Evolutionary conservation across 2,888 invertebrate species (phyloP).

Genomic region (Tetramorium bicarinatum): DNA sequence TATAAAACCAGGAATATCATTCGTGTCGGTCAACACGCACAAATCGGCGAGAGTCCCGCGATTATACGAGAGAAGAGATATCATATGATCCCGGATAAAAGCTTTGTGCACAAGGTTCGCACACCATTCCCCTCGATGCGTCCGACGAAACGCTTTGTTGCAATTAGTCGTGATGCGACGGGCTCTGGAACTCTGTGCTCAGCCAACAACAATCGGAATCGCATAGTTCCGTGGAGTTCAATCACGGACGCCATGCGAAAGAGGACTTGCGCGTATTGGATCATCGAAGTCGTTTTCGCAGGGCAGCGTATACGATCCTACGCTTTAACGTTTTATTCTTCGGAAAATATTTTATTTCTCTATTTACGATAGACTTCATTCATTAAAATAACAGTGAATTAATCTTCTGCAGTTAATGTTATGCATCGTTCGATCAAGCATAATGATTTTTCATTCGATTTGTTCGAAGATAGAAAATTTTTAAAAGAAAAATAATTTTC

Average conservation of each 20-base stretch:
- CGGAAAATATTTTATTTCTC: neutral
- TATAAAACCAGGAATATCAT: constrained; percentile 50
- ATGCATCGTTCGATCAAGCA: neutral
- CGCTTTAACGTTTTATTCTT: neutral
- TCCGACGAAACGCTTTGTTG: constrained; percentile 60
- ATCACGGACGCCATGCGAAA: constrained; percentile 60
- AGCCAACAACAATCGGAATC: constrained; percentile 62
- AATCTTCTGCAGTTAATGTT: neutral
- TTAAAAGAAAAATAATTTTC: neutral
- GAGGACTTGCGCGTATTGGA: constrained; percentile 47
- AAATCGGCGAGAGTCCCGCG: constrained; percentile 35
- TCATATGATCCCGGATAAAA: constrained; percentile 50
- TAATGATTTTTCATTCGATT: neutral
- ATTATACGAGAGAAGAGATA: constrained; percentile 35
- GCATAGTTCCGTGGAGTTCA: constrained; percentile 65
- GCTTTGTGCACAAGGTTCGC: constrained; percentile 24
- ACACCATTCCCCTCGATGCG: constrained; percentile 29
- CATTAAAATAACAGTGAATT: neutral
- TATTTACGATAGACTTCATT: neutral
- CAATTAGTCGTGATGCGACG: constrained; percentile 62
- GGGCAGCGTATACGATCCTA: neutral
- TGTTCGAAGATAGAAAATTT: neutral
- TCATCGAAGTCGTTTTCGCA: constrained; percentile 31
- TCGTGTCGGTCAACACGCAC: constrained; percentile 31
- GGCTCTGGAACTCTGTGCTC: constrained; percentile 45